Evolutionary conservation across 2,888 invertebrate genomes (phyloP), one percentile per base, ranked within the genome.

Genomic region (Arrhopalites spinosus): DNA sequence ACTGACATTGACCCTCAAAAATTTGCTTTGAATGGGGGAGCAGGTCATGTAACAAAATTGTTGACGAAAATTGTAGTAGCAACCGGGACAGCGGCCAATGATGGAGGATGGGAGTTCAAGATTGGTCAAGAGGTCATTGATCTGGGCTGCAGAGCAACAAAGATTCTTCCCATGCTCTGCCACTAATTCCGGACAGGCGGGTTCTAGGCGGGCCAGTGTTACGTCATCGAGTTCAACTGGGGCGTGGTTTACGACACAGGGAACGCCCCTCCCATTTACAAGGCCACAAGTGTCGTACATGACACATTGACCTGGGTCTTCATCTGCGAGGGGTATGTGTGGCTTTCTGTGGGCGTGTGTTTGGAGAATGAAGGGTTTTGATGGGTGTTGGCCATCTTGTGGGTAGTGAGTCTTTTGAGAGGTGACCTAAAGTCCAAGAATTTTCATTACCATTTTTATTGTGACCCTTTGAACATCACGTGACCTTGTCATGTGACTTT

Each of bases 41-140:
- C 97, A 97, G 5, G 92, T 91, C 86, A 93, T 88, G 80, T 91
- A 89, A 84, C 97, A 98, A 81, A 93, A 91, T 50, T 91, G 88
- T 64, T 89, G 87, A 11, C 90, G 88, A 82, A 95, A 90, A 85
- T 97, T 98, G 77, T 88, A 87, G 1, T 89, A 85, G 84, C 97
- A 98, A 0, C 92, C 89, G 0, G 93, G 92, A 84, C 97, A 98
- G 56, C 95, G 88, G 2, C 90, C 89, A 29, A 94, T 90, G 0
- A 95, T 85, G 69, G 89, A 88, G 61, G 90, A 90, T 0, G 92
- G 91, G 78, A 91, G 86, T 1, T 85, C 79, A 79, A 94, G 86
- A 61, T 88, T 89, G 5, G 13, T 17, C 7, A 70, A 47, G 1
- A 80, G 67, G 36, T 82, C 78, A 8, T 66, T 66, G n/a, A 83